Percentiles rank a stretch among this genome's conserved stretches.
Evolutionary conservation across 2,113 vertebrate species (phyloP).

Genomic region (mouse (Mus musculus)): DNA sequence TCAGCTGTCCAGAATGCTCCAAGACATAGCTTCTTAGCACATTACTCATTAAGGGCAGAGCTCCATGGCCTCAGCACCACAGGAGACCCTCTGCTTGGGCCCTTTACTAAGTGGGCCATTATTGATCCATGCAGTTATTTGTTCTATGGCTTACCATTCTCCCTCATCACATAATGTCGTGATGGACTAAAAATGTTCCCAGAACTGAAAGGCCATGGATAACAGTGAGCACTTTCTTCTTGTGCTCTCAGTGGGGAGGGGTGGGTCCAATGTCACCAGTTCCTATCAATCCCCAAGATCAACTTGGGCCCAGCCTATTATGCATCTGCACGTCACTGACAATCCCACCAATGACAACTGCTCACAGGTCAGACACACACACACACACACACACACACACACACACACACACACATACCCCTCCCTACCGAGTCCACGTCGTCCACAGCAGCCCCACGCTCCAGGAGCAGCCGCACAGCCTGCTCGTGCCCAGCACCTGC

Average conservation of each 20-base stretch:
- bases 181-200: neutral
- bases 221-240: neutral
- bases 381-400: neutral
- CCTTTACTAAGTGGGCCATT: neutral
- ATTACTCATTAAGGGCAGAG: neutral
- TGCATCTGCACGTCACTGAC: accelerated
- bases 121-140: neutral
- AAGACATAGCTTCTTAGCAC: neutral
- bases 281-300: neutral
- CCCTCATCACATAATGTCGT: neutral
- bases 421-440: constrained; percentile 88
- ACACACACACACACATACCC: neutral
- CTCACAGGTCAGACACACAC: neutral
- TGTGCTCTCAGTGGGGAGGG: neutral
- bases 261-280: accelerated
- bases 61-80: neutral
- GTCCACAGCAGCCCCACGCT: constrained; percentile 88
- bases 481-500: constrained; percentile 89
- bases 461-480: constrained; percentile 91
- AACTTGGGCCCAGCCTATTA: neutral
- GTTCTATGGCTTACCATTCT: neutral
- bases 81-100: neutral
- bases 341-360: neutral
- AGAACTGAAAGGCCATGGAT: neutral
- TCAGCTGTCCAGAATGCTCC: neutral